phyloP scores from a whole-genome alignment of 2,113 vertebrate genomes.

The Uropsilus gracilis region DNA sequence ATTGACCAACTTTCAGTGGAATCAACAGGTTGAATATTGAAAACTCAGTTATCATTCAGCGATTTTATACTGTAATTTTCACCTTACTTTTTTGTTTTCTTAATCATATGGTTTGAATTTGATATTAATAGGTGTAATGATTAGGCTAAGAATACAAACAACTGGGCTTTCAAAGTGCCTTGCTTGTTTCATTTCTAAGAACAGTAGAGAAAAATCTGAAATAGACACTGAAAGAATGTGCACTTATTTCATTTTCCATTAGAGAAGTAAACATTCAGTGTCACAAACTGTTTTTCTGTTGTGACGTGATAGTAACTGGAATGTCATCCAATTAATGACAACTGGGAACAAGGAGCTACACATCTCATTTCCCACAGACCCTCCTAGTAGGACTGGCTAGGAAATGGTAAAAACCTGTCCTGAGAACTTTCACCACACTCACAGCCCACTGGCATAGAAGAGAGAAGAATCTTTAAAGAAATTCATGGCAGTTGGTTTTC shows the following conservation, averaged over 20 bases:
- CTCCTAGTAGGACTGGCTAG: not conserved
- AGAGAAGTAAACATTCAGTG: not conserved
- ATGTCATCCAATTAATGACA: not conserved
- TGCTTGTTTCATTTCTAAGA: conserved; percentile 32
- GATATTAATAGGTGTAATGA: not conserved
- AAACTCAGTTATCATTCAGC: conserved; percentile 21
- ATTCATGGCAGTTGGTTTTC: not conserved
- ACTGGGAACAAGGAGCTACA: not conserved
- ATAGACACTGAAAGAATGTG: not conserved
- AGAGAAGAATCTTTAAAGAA: not conserved
- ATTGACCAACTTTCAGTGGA: conserved; percentile 1
- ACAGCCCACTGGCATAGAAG: not conserved
- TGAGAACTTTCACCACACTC: not conserved
- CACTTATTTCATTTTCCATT: not conserved
- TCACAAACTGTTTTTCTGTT: not conserved
- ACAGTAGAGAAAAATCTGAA: conserved; percentile 22
- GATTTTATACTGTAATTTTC: not conserved
- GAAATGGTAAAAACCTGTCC: not conserved
- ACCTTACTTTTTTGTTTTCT: conserved; percentile 24
- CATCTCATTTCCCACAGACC: not conserved
- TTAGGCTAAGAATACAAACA: conserved; percentile 34
- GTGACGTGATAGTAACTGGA: not conserved
- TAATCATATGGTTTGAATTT: not conserved
- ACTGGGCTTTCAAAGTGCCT: conserved; percentile 23
- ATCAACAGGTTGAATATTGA: not conserved